Conservation (phyloP, 2,888 invertebrate genomes). For the Scaptodrosophila latifasciaeformis region DNA sequence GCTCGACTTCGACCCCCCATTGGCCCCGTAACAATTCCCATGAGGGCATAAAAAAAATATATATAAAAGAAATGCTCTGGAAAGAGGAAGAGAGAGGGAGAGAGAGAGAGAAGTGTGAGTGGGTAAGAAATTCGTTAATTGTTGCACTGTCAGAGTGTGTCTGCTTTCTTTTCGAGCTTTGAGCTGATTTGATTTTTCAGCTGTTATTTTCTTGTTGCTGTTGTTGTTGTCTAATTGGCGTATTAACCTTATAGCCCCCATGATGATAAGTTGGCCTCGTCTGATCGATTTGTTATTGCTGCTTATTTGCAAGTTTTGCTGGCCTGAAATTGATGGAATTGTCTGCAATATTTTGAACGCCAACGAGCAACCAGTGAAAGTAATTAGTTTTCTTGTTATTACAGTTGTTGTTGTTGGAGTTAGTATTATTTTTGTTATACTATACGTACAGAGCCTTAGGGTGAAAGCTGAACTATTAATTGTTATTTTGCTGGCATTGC, state of each 20-base stretch:
- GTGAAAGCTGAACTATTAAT: conserved; percentile 64
- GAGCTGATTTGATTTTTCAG: conserved; percentile 14
- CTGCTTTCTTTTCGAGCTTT: conserved; percentile 38
- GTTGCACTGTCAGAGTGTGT: conserved; percentile 10
- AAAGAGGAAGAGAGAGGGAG: too few species aligned
- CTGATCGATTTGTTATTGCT: conserved; percentile 44
- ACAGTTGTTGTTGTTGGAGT: conserved; percentile 9
- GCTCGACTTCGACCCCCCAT: conserved; percentile 1
- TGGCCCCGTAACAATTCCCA: too few species aligned
- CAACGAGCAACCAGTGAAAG: conserved; percentile 57
- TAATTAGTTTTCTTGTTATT: conserved; percentile 54
- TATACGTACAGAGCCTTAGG: too few species aligned
- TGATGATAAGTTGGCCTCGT: conserved; percentile 13
- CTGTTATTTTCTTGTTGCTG: conserved; percentile 16
- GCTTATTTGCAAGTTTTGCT: conserved; percentile 34
- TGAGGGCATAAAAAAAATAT: too few species aligned
- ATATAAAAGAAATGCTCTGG: too few species aligned
- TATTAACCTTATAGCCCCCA: conserved; percentile 57
- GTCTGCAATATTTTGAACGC: conserved; percentile 27
- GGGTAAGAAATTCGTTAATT: too few species aligned
- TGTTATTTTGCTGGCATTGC: conserved; percentile 37
- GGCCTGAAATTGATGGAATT: conserved; percentile 29
- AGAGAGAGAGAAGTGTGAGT: too few species aligned
- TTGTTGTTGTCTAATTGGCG: conserved; percentile 52
- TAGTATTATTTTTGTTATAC: too few species aligned